These are phyloP conservation scores for Notothenia rossii DNA, from an alignment of 2,113 vertebrate species.

Conservation along the genomic window DNA sequence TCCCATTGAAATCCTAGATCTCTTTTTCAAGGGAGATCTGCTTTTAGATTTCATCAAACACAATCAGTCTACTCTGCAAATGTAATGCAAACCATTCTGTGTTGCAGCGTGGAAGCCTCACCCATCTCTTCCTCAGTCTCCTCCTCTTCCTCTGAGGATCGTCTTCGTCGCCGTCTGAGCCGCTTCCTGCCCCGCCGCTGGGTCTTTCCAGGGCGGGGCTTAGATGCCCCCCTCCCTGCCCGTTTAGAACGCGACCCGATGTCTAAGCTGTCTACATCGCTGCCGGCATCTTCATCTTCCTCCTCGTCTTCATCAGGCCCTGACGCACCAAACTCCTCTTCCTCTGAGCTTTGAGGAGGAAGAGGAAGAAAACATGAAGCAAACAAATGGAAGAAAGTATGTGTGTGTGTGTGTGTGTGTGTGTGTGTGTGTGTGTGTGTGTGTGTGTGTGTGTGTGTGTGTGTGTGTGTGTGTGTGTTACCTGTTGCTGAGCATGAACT, in stretches of 20 bases:
- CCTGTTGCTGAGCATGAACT: conserved; percentile 97
- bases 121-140: conserved; percentile 80
- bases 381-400: background rate
- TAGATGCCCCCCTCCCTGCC: conserved; percentile 27
- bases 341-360: conserved; percentile 86
- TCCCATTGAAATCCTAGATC: too few species aligned
- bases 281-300: conserved; percentile 87
- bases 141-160: conserved; percentile 77
- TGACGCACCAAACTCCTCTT: conserved; percentile 90
- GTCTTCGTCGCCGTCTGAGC: conserved; percentile 78
- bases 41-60: background rate
- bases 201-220: conserved; percentile 67
- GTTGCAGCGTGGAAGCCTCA: conserved; percentile 31
- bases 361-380: background rate
- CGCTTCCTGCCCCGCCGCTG: conserved; percentile 84
- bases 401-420: background rate
- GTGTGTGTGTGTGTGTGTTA: conserved; percentile 53
- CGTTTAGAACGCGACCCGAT: conserved; percentile 82
- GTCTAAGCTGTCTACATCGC: conserved; percentile 86
- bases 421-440: background rate
- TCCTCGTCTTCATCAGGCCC: conserved; percentile 93
- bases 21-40: too few species aligned
- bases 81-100: background rate
- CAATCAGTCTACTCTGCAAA: background rate
- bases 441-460: background rate